Evolutionary conservation across 2,113 vertebrate species (phyloP).

Genomic region (Athene noctua): DNA sequence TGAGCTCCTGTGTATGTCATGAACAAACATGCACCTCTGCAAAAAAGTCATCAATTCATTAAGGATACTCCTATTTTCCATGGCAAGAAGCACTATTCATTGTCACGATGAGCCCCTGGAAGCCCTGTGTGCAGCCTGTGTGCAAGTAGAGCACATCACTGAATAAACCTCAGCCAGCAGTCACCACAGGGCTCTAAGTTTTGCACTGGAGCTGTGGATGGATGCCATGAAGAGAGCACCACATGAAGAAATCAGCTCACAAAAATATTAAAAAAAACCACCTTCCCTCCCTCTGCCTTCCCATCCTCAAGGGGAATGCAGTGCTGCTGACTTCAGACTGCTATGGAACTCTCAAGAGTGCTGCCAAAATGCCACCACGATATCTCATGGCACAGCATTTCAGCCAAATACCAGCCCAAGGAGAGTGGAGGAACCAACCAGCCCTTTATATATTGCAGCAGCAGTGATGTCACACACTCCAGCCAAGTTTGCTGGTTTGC

Average conservation of each 20-base stretch:
- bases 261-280: neutral
- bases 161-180: neutral
- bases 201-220: neutral
- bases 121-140: neutral
- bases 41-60: neutral
- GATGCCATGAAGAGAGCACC: neutral
- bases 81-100: neutral
- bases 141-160: neutral
- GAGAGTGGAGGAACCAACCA: neutral
- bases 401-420: constrained; percentile 27
- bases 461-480: constrained; percentile 29
- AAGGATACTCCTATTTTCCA: neutral
- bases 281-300: neutral
- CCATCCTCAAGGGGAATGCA: neutral
- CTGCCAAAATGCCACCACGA: constrained; percentile 35
- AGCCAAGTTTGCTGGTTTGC: neutral
- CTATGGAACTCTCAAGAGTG: neutral
- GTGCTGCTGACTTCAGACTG: neutral
- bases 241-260: neutral
- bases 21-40: neutral
- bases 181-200: neutral
- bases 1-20: neutral
- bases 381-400: constrained; percentile 40
- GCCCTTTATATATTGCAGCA: constrained; percentile 27
- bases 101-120: neutral